Conservation (phyloP, 2,888 invertebrate species). For the Margaritifera margaritifera region DNA sequence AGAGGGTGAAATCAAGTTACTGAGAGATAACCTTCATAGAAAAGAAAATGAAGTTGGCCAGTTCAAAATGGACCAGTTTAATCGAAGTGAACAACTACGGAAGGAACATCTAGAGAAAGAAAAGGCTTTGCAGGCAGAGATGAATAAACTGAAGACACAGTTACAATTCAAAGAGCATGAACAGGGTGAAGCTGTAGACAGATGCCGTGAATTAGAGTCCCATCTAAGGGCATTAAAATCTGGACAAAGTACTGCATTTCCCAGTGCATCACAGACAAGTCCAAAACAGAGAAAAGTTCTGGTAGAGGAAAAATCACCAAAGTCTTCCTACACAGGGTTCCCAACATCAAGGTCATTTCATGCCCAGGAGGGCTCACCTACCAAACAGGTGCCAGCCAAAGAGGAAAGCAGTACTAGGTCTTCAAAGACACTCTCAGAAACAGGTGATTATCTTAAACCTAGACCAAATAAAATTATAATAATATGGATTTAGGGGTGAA, state of each 20-base stretch:
- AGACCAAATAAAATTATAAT: too few relatives aligned
- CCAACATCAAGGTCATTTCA: conserved; percentile 46
- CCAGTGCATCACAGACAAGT: conserved; percentile 26
- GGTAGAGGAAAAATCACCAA: conserved; percentile 16
- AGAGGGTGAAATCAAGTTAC: conserved; percentile 53
- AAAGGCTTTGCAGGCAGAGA: conserved; percentile 40
- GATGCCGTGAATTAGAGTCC: conserved; percentile 40
- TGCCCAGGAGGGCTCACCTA: conserved; percentile 33
- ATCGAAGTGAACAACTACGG: conserved; percentile 35
- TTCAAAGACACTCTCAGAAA: too few relatives aligned
- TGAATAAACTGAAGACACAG: conserved; percentile 46
- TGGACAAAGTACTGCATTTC: conserved; percentile 4
- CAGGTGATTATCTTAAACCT: too few relatives aligned
- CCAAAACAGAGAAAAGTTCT: conserved; percentile 15
- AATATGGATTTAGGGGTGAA: too few relatives aligned
- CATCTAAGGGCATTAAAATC: conserved; percentile 12
- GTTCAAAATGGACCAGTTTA: conserved; percentile 44
- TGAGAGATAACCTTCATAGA: conserved; percentile 43
- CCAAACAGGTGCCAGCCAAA: conserved; percentile 3
- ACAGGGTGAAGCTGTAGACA: conserved; percentile 33
- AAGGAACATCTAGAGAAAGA: conserved; percentile 47
- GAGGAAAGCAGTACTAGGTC: too few relatives aligned
- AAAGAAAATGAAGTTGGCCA: conserved; percentile 48
- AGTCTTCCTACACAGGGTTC: conserved; percentile 21
- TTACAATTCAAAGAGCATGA: conserved; percentile 57